A percentile compares a stretch with the other conserved stretches of the same genome.
Conservation (phyloP, 2,113 vertebrate species). For the Myocastor coypus region DNA sequence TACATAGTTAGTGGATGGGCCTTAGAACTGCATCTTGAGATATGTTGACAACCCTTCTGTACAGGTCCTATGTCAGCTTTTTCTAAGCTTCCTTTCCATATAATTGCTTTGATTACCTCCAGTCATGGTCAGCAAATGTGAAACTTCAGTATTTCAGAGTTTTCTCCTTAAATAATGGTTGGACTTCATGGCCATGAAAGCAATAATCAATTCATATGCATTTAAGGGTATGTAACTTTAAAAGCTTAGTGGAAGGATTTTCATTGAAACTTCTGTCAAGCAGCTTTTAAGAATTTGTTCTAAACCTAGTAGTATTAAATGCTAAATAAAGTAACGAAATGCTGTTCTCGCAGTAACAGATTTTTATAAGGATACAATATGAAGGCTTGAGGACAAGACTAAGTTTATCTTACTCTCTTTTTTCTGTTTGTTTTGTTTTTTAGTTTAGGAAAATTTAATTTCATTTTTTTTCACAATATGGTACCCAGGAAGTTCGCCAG, state of each 20-base stretch:
- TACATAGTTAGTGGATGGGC: background rate
- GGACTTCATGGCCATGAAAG: background rate
- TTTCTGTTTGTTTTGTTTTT: background rate
- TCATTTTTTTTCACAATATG: constrained; percentile 60
- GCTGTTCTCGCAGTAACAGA: background rate
- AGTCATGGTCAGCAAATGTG: background rate
- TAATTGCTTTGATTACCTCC: background rate
- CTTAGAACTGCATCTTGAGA: background rate
- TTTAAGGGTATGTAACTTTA: constrained; percentile 8
- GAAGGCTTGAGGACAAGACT: constrained; percentile 56
- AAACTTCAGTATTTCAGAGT: background rate
- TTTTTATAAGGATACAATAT: constrained; percentile 30
- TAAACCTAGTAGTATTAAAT: constrained; percentile 59
- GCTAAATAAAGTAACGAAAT: constrained; percentile 51
- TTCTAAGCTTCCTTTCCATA: background rate
- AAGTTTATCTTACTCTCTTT: constrained; percentile 54
- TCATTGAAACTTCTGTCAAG: background rate
- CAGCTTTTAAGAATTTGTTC: constrained; percentile 36
- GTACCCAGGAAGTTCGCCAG: constrained; percentile 47
- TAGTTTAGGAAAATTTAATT: constrained; percentile 66
- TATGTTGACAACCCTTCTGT: background rate
- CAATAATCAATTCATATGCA: background rate
- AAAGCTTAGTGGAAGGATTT: background rate
- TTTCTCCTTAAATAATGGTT: background rate
- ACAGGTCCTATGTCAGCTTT: background rate